Base-by-base conservation (phyloP, 2,113 vertebrate genomes). In the Lipophrys pholis region DNA sequence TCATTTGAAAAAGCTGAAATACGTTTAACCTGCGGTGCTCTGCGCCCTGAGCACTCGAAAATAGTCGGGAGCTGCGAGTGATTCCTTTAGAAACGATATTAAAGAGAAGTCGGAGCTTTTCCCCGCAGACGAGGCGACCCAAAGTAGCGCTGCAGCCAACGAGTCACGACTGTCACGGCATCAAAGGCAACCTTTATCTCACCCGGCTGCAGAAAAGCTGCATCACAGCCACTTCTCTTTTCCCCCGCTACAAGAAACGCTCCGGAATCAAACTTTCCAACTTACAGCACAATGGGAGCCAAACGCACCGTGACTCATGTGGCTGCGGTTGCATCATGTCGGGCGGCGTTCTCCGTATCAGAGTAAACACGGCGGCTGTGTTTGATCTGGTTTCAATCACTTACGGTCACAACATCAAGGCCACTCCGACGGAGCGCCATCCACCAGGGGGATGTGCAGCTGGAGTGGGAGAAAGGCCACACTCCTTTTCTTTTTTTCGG, bases 141-240 rank as follows among this genome's bases (percentile, higher is more conserved):
- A 14, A 46, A 76, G 76, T 61, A 48, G 68, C 12, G 14, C 51
- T 21, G 80, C 60, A 76, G 87, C 73, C 62, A n/a, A 48, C 7
- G 57, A 84, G 40, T 82, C 76, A 82, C 48, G 73, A 71, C 87
- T 73, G 73, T 53, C 74, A 49, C 30, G 16, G 6, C 5, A 67
- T 86, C 87, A 86, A 78, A 84, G 69, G 63, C 6, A 69, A 51
- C 45, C 74, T 81, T 84, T 45, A 80, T 84, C 73, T 78, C 73
- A 52, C 42, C 66, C 73, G 7, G 78, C 56, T 52, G 40, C 80
- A 46, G 43, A 73, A 55, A 46, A 49, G 21, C 21, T 71, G 61
- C 50, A 55, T 35, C 62, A 12, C 30, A 16, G 53, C 6, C 0
- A 10, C 65, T 76, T 73, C 70, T 41, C 59, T 73, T 64, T 68